Evolutionary conservation across 2,888 invertebrate species (phyloP).

Genomic region (Aporophyla lueneburgensis): DNA sequence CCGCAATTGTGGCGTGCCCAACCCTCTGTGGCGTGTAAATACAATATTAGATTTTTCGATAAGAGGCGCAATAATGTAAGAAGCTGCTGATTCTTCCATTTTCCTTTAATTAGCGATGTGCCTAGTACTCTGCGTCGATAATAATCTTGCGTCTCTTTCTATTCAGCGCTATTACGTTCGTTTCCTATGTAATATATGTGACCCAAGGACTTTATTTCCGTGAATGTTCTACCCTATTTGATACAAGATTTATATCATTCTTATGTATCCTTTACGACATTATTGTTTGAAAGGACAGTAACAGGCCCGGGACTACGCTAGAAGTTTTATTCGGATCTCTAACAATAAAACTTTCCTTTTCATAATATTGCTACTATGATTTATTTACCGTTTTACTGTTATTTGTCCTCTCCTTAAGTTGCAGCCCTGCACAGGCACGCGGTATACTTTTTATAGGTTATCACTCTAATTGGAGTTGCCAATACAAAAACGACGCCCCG

Average conservation of each 20-base stretch:
- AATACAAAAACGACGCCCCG: conserved; percentile 73
- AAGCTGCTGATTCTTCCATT: conserved; percentile 15
- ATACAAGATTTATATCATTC: conserved; percentile 32
- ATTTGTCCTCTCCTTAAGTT: conserved; percentile 12
- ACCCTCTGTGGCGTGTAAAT: too few species aligned
- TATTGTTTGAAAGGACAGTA: conserved; percentile 33
- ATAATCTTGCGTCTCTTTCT: conserved; percentile 20
- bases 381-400: conserved; percentile 23
- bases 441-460: conserved; percentile 69
- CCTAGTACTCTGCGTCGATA: conserved; percentile 3
- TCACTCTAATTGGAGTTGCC: conserved; percentile 78
- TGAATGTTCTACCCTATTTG: conserved; percentile 28
- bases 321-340: conserved; percentile 34
- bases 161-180: background rate
- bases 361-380: conserved; percentile 34
- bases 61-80: conserved; percentile 22
- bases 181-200: conserved; percentile 3
- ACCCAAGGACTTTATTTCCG: conserved; percentile 9
- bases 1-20: too few species aligned
- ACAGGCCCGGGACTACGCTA: background rate
- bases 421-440: conserved; percentile 36
- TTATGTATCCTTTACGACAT: conserved; percentile 32
- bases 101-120: conserved; percentile 24
- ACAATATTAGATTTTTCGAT: conserved; percentile 38
- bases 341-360: conserved; percentile 40